Conservation (phyloP, 2,888 invertebrate species). For the Cantharis rustica region DNA sequence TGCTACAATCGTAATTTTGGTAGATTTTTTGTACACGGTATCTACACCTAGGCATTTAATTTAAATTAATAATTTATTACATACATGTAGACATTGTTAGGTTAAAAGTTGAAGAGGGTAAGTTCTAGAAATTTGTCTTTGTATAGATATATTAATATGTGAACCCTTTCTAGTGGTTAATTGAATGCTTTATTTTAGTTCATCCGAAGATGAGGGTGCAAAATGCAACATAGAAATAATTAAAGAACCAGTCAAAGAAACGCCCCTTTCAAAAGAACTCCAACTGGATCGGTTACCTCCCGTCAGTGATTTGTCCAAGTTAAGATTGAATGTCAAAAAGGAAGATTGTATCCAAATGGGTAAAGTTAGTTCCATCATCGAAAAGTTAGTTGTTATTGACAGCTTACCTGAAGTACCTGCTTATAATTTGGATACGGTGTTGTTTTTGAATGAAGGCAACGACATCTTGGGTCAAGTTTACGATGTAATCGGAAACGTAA, state of each 20-base stretch:
- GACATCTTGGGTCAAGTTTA: conserved; percentile 80
- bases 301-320: conserved; percentile 66
- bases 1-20: no score
- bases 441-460: conserved; percentile 82
- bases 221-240: conserved; percentile 2
- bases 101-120: neutral
- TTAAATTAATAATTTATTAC: no score
- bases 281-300: conserved; percentile 75
- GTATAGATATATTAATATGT: no score
- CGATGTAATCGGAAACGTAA: conserved; percentile 90
- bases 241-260: conserved; percentile 6
- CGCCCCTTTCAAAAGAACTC: conserved; percentile 10
- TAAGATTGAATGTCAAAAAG: conserved; percentile 77
- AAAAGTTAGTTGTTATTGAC: conserved; percentile 79
- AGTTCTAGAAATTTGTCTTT: no score
- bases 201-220: conserved; percentile 9
- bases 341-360: conserved; percentile 77
- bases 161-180: neutral
- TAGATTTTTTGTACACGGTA: no score
- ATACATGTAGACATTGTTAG: neutral
- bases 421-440: conserved; percentile 82
- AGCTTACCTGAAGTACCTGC: conserved; percentile 74
- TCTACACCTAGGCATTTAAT: no score
- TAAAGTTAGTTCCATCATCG: conserved; percentile 71
- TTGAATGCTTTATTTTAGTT: neutral